These are phyloP conservation scores for Rhodeus uyekii DNA, from an alignment of 2,797 vertebrate species.

Conservation along the genomic window DNA sequence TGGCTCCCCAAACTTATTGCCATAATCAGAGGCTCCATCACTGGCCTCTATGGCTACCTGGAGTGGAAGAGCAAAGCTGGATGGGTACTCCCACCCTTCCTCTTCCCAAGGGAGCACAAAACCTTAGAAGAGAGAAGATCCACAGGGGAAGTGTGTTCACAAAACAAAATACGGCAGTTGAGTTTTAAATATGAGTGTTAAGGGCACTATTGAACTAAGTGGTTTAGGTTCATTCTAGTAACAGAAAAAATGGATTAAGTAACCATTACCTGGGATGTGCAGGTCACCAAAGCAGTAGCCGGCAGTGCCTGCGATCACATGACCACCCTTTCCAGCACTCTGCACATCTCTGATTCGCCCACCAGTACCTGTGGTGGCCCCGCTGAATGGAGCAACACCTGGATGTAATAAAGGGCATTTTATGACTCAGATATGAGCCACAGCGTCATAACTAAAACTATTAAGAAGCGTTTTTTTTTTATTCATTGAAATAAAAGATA, in stretches of 20 bases:
- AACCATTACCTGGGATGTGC: slow-evolving; percentile 84
- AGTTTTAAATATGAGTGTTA: background rate
- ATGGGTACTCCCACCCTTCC: slow-evolving; percentile 80
- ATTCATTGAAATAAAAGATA: too few relatives aligned
- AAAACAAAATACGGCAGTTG: background rate
- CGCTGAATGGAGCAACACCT: slow-evolving; percentile 92
- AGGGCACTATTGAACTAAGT: background rate
- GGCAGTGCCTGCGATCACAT: slow-evolving; percentile 89
- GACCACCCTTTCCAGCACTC: slow-evolving; percentile 87
- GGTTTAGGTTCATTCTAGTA: background rate
- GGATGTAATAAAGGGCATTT: background rate
- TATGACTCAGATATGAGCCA: background rate
- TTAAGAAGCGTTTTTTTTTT: too few relatives aligned
- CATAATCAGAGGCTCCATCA: slow-evolving; percentile 91
- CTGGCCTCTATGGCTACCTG: slow-evolving; percentile 91
- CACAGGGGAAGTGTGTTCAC: background rate
- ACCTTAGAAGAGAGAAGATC: slow-evolving; percentile 67
- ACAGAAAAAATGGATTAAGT: background rate
- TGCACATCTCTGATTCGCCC: slow-evolving; percentile 92
- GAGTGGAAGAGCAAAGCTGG: slow-evolving; percentile 84
- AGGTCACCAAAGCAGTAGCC: slow-evolving; percentile 95
- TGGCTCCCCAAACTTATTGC: slow-evolving; percentile 95
- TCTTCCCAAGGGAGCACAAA: slow-evolving; percentile 89
- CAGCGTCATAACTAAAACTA: background rate
- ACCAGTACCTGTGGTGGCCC: slow-evolving; percentile 88